Percentiles rank a stretch among this genome's conserved stretches.
phyloP scores from a whole-genome alignment of 2,888 invertebrate species.

The Dynastes tityus region DNA sequence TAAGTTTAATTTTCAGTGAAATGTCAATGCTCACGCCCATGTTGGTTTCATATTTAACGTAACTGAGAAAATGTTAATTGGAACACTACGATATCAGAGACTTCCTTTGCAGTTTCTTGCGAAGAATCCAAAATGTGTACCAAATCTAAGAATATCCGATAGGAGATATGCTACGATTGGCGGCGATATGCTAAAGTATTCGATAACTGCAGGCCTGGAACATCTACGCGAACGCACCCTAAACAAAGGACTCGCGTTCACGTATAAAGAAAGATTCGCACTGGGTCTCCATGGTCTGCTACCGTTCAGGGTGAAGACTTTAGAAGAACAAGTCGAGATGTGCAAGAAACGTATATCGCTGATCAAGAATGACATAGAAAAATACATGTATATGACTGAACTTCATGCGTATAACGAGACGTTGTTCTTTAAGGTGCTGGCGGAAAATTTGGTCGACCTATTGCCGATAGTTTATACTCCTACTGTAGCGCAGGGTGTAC shows the following conservation, averaged over 20 bases:
- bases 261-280: slow-evolving; percentile 92
- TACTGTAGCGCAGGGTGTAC: slow-evolving; percentile 97
- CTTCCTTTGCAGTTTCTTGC: background rate
- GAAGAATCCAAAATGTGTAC: background rate
- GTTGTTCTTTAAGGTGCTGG: slow-evolving; percentile 92
- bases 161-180: background rate
- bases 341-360: slow-evolving; percentile 81
- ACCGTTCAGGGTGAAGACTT: slow-evolving; percentile 91
- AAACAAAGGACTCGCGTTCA: slow-evolving; percentile 93
- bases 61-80: background rate
- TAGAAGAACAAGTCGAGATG: slow-evolving; percentile 90
- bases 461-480: slow-evolving; percentile 99
- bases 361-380: slow-evolving; percentile 84
- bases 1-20: too few species aligned
- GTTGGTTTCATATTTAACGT: background rate
- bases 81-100: background rate
- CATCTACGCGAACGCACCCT: slow-evolving; percentile 57
- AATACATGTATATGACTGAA: slow-evolving; percentile 94
- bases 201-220: background rate
- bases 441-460: slow-evolving; percentile 89
- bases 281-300: slow-evolving; percentile 96
- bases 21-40: too few species aligned
- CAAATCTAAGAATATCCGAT: background rate
- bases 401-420: slow-evolving; percentile 95
- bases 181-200: background rate